Base-by-base conservation (phyloP, 2,888 invertebrate species). In the Dynastes maya region DNA sequence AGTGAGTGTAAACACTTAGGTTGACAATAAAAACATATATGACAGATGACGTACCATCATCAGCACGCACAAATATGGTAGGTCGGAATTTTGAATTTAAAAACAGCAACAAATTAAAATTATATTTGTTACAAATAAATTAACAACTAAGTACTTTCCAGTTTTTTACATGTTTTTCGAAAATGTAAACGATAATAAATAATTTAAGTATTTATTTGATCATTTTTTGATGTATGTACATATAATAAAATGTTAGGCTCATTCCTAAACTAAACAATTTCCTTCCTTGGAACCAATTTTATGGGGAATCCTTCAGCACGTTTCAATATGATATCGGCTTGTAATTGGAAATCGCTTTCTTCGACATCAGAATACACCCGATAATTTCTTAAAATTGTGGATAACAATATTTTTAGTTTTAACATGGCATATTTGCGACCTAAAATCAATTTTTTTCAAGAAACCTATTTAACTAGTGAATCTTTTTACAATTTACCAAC, bases 391-490 rank as follows among this genome's bases (percentile, higher is more conserved):
- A 95, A 86, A 64, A 95, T 91, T 3, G 94, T 94, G 0, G 94
- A 92, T 1, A 95, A 90, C 0, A 95, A 89, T 13, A 95, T 92
- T 88, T 95, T 95, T 80, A 95, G 89, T 86, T 95, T 95, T 76
- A 95, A 87, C 90, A 95, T 92, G n/a, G 95, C 95, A 87, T 95
- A 95, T 89, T 95, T 95, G 58, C 95, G 93, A 70, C 95, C 92
- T 92, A 85, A 29, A 87, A 87, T 8, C 2, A 55, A 27, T 6
- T 22, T n/a, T 55, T 55, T 55, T 22, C 5, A 45, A 32, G 32
- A 32, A 32, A 32, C 4, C 82, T 64, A 58, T 49, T 16, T 45
- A 49, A 9, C 16, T 6, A 4, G 29, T n/a, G n/a, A n/a, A 1
- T 13, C 8, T 64, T 64, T 40, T 40, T 68, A 13, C 13, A 45